Evolutionary conservation across 1,140 invertebrate species (phyloP), one percentile per base, ranked within the genome.

Genomic region (Ceratosolen solmsi): DNA sequence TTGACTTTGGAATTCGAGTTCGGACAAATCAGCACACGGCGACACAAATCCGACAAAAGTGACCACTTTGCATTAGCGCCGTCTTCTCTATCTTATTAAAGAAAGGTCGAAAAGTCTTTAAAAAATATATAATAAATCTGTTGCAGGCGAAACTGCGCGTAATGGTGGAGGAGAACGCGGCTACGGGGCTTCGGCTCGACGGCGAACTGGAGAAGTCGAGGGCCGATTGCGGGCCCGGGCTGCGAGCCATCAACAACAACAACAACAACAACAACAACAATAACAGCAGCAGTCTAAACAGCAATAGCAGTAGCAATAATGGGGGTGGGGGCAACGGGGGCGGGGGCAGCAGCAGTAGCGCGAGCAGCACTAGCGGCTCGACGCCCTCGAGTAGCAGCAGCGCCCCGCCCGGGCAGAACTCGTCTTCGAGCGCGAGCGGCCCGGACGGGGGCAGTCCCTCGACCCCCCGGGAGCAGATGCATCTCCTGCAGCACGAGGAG

Each of bases 151-250:
- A 94, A 91, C 94, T 95, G 89, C 93, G 93, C 87, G 94, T 93
- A 89, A 95, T 95, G 94, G 94, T 95, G 85, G 94, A 95, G 89
- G 94, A 95, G 88, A 95, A 95, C 90, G 93, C 93, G 90, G 92
- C 93, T 83, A 91, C 94, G 76, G 94, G 93, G 60, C 90, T 92
- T 80, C 92, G 93, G 84, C 93, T 95, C 82, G 94, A 95, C 87
- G 93, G 94, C 85, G 93, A 94, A 84, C 90, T 92, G 79, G 93
- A 94, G 22, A 93, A 92, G 93, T 94, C 54, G 89, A 93, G 56
- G 91, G 91, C 25, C 93, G 94, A 84, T 87, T 94, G 60, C 93
- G 92, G 27, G 93, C 89, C 0, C 86, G 89, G 11, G 88, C 88
- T 65, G 86, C 89, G 83, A 11, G 75, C 72, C 38, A 77, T 63